Evolutionary conservation across 2,888 invertebrate genomes (phyloP), one percentile per base, ranked within the genome.

Genomic region (Drosophila koepferae): DNA sequence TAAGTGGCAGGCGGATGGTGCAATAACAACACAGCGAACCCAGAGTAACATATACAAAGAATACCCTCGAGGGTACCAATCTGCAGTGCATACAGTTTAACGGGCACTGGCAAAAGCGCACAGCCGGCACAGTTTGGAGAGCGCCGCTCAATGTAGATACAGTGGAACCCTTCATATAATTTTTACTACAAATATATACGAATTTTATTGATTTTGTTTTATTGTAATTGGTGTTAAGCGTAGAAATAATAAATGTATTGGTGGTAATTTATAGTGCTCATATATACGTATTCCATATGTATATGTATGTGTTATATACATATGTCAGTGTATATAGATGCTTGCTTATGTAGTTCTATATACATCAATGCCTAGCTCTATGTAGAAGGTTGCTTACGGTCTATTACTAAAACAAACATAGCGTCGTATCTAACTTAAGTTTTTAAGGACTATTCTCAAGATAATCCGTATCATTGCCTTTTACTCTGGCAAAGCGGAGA

Each of bases 211-310:
- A 43, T 69, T 69, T 64, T 74, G 16, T 69, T 67, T 80, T 74
- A 74, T 72, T 78, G 69, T 86, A 72, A 80, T 81, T 86, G 74
- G 75, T 89, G 70, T 89, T 76, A 89, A 85, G 85, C 86, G 76
- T 85, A 78, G 44, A 84, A 88, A 88, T 64, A 77, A 72, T 72
- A 72, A 75, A 80, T 80, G 80, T 71, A 67, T 62, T 80, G 77
- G 76, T 80, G 80, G 66, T 71, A 80, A 88, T 74, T 80, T 58
- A 81, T 70, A 72, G 51, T 54, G 49, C 48, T 41, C 40, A 54
- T 63, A 41, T 46, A 56, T 60, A 63, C 54, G 61, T 54, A 59
- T 62, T 34, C 18, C 51, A 51, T 66, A 69, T 60, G 65, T 51
- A 51, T 28, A 28, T 58, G 65, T 48, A 28, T 0, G 4, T 23